phyloP scores from a whole-genome alignment of 1,140 invertebrate genomes.

The Mesaphorura yosii region DNA sequence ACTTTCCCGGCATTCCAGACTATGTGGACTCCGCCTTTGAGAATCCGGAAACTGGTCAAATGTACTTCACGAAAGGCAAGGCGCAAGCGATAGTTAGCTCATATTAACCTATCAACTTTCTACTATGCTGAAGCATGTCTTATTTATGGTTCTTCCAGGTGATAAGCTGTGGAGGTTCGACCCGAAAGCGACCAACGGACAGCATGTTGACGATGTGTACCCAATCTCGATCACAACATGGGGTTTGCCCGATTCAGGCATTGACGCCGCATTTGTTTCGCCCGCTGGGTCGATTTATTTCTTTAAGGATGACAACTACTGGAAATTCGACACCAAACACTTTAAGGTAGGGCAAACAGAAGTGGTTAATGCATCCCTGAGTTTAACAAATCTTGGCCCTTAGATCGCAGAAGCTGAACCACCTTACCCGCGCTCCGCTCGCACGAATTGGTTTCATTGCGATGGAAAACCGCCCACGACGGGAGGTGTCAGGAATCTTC shows the following conservation, averaged over 20 bases:
- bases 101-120: background rate
- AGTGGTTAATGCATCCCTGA: background rate
- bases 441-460: background rate
- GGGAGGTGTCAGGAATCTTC: no score
- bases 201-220: slow-evolving; percentile 62
- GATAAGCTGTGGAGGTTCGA: slow-evolving; percentile 90
- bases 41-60: background rate
- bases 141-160: slow-evolving; percentile 31
- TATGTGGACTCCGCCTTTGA: slow-evolving; percentile 14
- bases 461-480: no score
- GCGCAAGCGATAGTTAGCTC: background rate
- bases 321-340: slow-evolving; percentile 61
- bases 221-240: slow-evolving; percentile 48
- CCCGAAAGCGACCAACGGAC: slow-evolving; percentile 58
- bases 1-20: slow-evolving; percentile 74
- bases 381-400: background rate
- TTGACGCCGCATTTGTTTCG: slow-evolving; percentile 88
- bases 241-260: slow-evolving; percentile 75
- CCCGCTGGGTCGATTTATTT: slow-evolving; percentile 64
- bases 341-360: background rate
- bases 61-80: slow-evolving; percentile 16
- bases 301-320: slow-evolving; percentile 61
- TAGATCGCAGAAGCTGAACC: background rate
- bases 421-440: background rate
- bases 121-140: background rate